Evolutionary conservation across 35 echinoderm and acorn worm genomes (phyloP), one percentile per base, ranked within the genome.

Genomic region (Diadema setosum): DNA sequence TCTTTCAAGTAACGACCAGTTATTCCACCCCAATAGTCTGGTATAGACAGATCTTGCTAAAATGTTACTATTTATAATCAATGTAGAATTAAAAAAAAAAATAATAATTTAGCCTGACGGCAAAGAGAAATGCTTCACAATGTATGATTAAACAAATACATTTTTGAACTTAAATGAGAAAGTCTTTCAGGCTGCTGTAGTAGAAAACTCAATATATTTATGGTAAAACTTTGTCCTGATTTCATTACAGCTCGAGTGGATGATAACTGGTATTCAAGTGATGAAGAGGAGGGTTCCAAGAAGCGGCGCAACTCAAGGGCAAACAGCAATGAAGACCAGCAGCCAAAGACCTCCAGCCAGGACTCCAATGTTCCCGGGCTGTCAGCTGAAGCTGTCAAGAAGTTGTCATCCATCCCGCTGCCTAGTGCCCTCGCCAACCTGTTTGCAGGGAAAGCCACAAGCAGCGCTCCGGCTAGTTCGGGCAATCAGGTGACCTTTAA

Each of bases 251-350:
- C 89, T 67, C 89, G 85, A 80, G 85, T 70, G 17, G 90, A 91
- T 25, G 94, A 91, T n/a, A 91, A 81, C 36, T 96, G 94, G 94
- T 96, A 96, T 83, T 96, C 94, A 58, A 96, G 94, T 80, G 94
- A 96, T 78, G 94, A 96, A 85, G 94, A 96, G n/a, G 89, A 88
- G 8, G 52, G 46, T 23, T 4, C 20, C 45, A 46, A 29, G 2
- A 91, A 78, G 46, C 39, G 21, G 5, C 42, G 81, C 21, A 60
- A 18, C 25, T 33, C 83, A 9, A 58, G 45, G 50, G 44, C n/a
- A n/a, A 31, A 29, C 15, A 34, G 7, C 17, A 8, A 29, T 26
- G 37, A 67, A 34, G 37, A 31, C 14, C 12, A 67, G 9, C 27
- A 67, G 63, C 63, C 63, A 8, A 11, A 33, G 4, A 18, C 12